Evolutionary conservation across 2,888 invertebrate genomes (phyloP).

Genomic region (Drymonia ruficornis): DNA sequence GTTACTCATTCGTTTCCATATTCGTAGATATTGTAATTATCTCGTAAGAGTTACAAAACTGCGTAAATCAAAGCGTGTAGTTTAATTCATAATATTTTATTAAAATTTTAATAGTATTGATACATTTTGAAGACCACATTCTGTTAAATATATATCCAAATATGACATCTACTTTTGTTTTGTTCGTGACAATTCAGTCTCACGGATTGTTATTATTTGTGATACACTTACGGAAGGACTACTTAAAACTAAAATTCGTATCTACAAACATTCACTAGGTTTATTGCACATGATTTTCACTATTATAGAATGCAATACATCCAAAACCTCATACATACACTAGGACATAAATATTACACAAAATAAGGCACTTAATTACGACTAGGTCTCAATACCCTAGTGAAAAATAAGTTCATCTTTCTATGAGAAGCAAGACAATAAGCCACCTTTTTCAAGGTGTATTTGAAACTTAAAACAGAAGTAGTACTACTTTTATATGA

Average conservation of each 20-base stretch:
- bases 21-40: no score
- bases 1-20: no score
- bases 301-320: slow-evolving; percentile 7
- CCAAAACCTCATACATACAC: slow-evolving; percentile 10
- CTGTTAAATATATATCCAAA: slow-evolving; percentile 11
- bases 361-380: slow-evolving; percentile 68
- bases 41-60: background rate
- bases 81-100: slow-evolving; percentile 23
- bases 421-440: background rate
- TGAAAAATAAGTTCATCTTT: background rate
- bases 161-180: background rate
- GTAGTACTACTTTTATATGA: background rate
- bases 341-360: slow-evolving; percentile 25
- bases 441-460: background rate
- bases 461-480: slow-evolving; percentile 6
- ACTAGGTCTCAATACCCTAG: slow-evolving; percentile 53
- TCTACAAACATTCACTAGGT: slow-evolving; percentile 12
- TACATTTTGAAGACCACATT: slow-evolving; percentile 17
- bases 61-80: background rate
- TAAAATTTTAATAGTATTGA: slow-evolving; percentile 20
- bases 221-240: slow-evolving; percentile 17
- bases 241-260: slow-evolving; percentile 34
- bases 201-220: slow-evolving; percentile 27
- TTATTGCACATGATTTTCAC: slow-evolving; percentile 15
- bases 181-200: slow-evolving; percentile 33